These are phyloP conservation scores for Plagodis dolabraria DNA, from an alignment of 2,888 invertebrate genomes.

Conservation along the genomic window DNA sequence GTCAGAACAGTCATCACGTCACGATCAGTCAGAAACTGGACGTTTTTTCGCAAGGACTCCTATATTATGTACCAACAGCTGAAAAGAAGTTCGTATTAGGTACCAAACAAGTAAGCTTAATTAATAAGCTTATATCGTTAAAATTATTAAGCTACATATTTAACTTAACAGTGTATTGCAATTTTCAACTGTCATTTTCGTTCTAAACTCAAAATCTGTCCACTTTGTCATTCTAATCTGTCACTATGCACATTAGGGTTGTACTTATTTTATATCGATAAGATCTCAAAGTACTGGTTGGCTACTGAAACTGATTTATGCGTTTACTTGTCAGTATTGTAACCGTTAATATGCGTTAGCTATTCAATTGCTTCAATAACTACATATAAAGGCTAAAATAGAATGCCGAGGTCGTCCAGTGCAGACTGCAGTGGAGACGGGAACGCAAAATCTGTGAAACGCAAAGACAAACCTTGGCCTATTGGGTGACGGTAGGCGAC, in stretches of 20 bases:
- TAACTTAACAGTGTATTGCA: too few relatives aligned
- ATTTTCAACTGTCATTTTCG: slow-evolving; percentile 10
- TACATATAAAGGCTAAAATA: slow-evolving; percentile 31
- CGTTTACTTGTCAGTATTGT: not conserved
- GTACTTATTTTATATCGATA: slow-evolving; percentile 25
- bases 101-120: too few relatives aligned
- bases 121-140: too few relatives aligned
- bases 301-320: slow-evolving; percentile 3
- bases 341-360: slow-evolving; percentile 21
- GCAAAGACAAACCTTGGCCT: slow-evolving; percentile 39
- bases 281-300: slow-evolving; percentile 18
- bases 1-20: too few relatives aligned
- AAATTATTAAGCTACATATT: too few relatives aligned
- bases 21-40: too few relatives aligned
- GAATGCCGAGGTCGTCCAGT: slow-evolving; percentile 42
- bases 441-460: slow-evolving; percentile 24
- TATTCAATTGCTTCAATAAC: slow-evolving; percentile 10
- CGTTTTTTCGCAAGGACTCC: too few relatives aligned
- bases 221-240: slow-evolving; percentile 37
- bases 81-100: too few relatives aligned
- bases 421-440: slow-evolving; percentile 31
- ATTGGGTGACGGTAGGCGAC: slow-evolving; percentile 33
- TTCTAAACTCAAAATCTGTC: slow-evolving; percentile 21
- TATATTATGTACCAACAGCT: too few relatives aligned
- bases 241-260: slow-evolving; percentile 35